Evolutionary conservation across 2,113 vertebrate species (phyloP).

Genomic region (Erpornis zantholeuca): DNA sequence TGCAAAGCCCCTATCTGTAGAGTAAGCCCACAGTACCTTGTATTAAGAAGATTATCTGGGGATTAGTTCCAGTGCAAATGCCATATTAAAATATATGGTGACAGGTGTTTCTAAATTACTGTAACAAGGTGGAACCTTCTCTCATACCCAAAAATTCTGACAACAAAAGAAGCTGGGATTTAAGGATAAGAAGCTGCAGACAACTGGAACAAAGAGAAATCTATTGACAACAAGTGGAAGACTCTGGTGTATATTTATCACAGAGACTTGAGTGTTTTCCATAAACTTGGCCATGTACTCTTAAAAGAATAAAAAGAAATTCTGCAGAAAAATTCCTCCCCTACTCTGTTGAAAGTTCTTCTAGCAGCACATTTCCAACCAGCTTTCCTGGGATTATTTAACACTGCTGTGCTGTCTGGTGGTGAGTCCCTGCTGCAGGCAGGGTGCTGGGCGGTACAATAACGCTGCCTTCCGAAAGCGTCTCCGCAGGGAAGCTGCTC

Average conservation of each 20-base stretch:
- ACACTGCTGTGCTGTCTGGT: background rate
- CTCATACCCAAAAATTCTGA: background rate
- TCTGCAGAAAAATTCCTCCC: background rate
- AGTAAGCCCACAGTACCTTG: background rate
- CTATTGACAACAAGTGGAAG: background rate
- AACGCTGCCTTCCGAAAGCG: no score
- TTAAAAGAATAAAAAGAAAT: background rate
- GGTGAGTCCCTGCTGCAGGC: background rate
- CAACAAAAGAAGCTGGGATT: slow-evolving; percentile 9
- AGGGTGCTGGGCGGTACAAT: no score
- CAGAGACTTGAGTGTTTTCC: background rate
- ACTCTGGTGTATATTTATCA: background rate
- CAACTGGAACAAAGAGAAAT: slow-evolving; percentile 39
- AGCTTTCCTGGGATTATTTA: background rate
- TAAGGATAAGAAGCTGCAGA: slow-evolving; percentile 34
- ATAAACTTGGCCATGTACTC: background rate
- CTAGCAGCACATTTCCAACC: background rate
- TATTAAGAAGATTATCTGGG: slow-evolving; percentile 27
- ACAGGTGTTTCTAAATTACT: slow-evolving; percentile 61
- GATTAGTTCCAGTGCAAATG: slow-evolving; percentile 57
- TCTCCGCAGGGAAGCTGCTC: no score
- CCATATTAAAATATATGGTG: slow-evolving; percentile 45
- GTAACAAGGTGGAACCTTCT: slow-evolving; percentile 43
- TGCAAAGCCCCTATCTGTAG: background rate
- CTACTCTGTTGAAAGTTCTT: background rate